Evolutionary conservation across 2,888 invertebrate species (phyloP), one percentile per base, ranked within the genome.

Genomic region (Drosophila trichaetosa): DNA sequence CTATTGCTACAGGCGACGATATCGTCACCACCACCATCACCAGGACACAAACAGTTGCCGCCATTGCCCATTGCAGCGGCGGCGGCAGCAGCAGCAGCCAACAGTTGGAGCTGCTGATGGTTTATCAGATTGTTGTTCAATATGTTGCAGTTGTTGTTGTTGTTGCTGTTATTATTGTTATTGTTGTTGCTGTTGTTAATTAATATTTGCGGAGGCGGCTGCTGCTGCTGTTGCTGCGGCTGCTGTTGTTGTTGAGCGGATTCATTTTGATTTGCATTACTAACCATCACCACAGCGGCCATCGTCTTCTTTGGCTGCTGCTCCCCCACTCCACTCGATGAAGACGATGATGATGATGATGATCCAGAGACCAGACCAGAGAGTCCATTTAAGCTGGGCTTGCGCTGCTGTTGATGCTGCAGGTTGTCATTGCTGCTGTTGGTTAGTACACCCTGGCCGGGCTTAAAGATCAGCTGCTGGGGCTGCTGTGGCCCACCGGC

Each of bases 231-330:
- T 60, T 59, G 71, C 58, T 62, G 82, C 78, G 53, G 73, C 46
- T 65, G 79, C 56, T 66, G 76, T 54, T 64, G 82, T 74, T 82
- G 86, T 40, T 71, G 71, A 36, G 46, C 31, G 27, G 76, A 51
- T 38, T 81, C 80, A 29, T 42, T 58, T 72, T 83, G 76, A 73
- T 90, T 88, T 73, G 82, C 66, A 79, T 74, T 92, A 92, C 92
- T 92, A 92, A 92, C 92, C 92, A 92, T 91, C 62, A 91, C 91
- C 68, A 91, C 90, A 31, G 92, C 85, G 54, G 92, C 88, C 92
- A 92, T 91, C 62, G 90, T 87, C 79, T 92, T 92, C 72, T 92
- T 92, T 69, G 83, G 74, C 61, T 85, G 88, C 67, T 79, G 85
- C 38, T 84, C 82, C 34, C 87, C 87, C 34, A 84, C 82, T 53